Base-by-base conservation (phyloP, 92 coral and sea anemone species). In the Actinostola sp. region DNA sequence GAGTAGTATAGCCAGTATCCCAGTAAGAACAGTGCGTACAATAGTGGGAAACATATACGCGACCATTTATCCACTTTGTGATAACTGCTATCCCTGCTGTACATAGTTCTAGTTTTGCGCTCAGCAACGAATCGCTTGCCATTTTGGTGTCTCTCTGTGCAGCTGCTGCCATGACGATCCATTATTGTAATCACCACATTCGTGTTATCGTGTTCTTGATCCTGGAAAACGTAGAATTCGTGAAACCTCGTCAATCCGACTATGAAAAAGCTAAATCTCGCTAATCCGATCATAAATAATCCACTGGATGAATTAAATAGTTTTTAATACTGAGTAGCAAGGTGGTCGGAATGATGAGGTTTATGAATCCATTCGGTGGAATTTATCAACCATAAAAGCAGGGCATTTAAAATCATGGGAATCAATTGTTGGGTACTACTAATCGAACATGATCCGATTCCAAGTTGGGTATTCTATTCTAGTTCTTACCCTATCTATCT, bases 41-140 rank as follows among this genome's bases (percentile, higher is more conserved):
- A 8, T 8, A 82, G 27, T 3, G 92, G 92, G 49, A 90, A 85
- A 17, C 81, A 71, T 29, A 84, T 46, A 21, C 92, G 63, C 32
- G 97, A 70, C 49, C 79, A 64, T 46, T 78, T 85, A 61, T 90
- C 97, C 9, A 87, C 83, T 81, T 83, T 75, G 73, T 90, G 97
- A 55, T 33, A 53, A 17, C 72, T 63, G 23, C 64, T 41, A 11
- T 44, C 69, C n/a, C 61, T 52, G 21, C 32, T 66, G 49, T 50
- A 64, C 17, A 24, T 15, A 49, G 38, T 61, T 64, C 72, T 55
- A 15, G 69, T 43, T n/a, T 64, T 25, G 36, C 54, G 51, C 30
- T 63, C 77, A 8, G 77, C 51, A 36, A 76, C 62, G 26, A 34
- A 61, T 39, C 30, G 75, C 35, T 59, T 70, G 77, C 31, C 25